Conservation (phyloP, 2,797 vertebrate genomes). For the Bradypodion ventrale region DNA sequence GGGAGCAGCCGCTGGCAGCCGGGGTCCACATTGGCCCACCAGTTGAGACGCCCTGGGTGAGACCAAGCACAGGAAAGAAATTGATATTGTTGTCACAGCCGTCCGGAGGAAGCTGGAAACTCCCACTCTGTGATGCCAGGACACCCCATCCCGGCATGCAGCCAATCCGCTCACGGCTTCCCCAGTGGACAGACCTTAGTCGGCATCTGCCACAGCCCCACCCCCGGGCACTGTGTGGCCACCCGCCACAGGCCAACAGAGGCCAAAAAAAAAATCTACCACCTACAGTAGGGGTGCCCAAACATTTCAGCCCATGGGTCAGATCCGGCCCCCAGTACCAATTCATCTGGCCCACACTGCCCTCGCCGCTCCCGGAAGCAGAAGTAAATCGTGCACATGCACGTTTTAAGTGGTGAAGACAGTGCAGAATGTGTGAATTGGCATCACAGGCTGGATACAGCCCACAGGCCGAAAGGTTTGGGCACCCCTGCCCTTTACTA, state of each 20-base stretch:
- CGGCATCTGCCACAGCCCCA: constrained; percentile 21
- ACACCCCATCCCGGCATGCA: accelerated
- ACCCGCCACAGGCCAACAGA: neutral
- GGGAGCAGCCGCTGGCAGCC: constrained; percentile 92
- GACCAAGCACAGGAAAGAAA: neutral
- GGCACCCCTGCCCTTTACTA: no score
- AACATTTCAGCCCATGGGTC: no score
- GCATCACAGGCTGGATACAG: no score
- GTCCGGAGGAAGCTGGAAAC: accelerated
- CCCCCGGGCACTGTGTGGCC: constrained; percentile 43
- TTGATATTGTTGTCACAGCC: accelerated
- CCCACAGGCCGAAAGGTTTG: no score
- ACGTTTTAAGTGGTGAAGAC: no score
- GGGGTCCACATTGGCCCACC: constrained; percentile 92
- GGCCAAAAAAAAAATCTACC: neutral
- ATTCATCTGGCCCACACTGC: no score
- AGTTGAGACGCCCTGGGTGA: constrained; percentile 89
- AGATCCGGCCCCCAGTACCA: no score
- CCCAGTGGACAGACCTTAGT: no score
- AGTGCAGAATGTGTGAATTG: no score
- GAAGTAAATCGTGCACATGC: no score
- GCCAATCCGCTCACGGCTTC: neutral
- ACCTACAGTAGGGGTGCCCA: no score
- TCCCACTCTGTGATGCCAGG: neutral
- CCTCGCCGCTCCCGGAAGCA: no score